Evolutionary conservation across 2,113 vertebrate species (phyloP).

Genomic region (Ciconia stormi): DNA sequence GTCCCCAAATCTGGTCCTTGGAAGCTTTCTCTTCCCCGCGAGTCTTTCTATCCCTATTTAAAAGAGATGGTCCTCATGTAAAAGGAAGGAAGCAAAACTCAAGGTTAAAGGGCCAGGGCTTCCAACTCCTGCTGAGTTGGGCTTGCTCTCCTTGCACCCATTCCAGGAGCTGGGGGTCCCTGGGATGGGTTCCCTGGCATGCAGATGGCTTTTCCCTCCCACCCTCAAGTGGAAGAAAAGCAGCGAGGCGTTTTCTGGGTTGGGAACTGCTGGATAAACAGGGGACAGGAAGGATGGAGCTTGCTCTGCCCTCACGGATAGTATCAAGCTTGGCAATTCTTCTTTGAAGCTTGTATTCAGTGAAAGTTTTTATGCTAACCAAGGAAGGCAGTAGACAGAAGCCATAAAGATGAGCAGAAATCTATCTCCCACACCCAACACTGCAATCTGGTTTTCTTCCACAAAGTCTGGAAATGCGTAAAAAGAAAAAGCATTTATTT

Average conservation of each 20-base stretch:
- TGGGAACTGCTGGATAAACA: neutral
- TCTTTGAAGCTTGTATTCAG: neutral
- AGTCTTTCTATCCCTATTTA: neutral
- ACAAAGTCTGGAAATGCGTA: neutral
- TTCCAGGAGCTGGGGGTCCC: neutral
- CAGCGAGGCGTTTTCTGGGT: neutral
- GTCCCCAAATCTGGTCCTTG: neutral
- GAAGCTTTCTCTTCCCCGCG: neutral
- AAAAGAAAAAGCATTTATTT: neutral
- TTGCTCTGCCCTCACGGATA: fast-evolving
- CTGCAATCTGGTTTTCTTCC: neutral
- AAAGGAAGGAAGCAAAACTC: neutral
- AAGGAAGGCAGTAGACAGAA: neutral
- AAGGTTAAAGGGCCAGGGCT: neutral
- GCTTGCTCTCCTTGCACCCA: neutral
- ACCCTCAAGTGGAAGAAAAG: neutral
- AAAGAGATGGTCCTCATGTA: neutral
- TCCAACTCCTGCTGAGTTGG: neutral
- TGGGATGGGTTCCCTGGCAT: neutral
- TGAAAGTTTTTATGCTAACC: neutral
- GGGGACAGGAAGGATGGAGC: no score
- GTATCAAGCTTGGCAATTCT: neutral
- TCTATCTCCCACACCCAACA: neutral
- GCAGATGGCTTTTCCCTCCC: neutral
- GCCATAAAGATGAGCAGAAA: neutral